Evolutionary conservation across 2,797 vertebrate genomes (phyloP), one percentile per base, ranked within the genome.

Genomic region (Sciurus vulgaris): DNA sequence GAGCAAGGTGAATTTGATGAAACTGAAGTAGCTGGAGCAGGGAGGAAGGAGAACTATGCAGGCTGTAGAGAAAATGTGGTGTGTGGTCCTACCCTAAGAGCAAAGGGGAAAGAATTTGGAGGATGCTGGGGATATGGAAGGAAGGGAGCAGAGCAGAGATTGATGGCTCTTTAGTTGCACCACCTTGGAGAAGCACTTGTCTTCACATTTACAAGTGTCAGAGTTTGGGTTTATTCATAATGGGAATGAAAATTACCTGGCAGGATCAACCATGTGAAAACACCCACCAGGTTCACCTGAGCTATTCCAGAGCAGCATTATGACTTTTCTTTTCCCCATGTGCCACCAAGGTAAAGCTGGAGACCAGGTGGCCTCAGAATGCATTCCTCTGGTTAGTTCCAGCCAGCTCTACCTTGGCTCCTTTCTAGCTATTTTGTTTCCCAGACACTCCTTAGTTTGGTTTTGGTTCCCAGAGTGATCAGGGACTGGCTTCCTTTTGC

Each of bases 401-500:
- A 9, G 7, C 44, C 44, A 47, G 44, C 44, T 9, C 44, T 47
- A 47, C 44, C 44, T 9, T 47, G 44, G 44, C 44, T 47, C 44
- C 44, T 47, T 47, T 7, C 44, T 47, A 47, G 44, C 44, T 9
- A 9, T 47, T 9, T 47, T 47, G 44, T 47, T 7, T 47, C 61
- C 44, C 44, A 47, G 44, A 47, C 44, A 9, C 44, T 9, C 44
- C 44, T 47, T 47, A 47, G 44, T 47, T 47, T 47, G 7, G 6
- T 47, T 47, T 47, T 47, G 44, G 44, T 47, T 47, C 44, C 44
- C 44, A n/a, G 81, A 94, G 93, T 38, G 22, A 89, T 89, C 69
- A 24, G 97, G 86, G 96, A 96, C 95, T 92, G 44, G 8, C 44
- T 47, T 47, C 44, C 44, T 9, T 7, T 47, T 47, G 6, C 44